Conservation (phyloP, 2,797 vertebrate species). For the Arremon brunneinucha region DNA sequence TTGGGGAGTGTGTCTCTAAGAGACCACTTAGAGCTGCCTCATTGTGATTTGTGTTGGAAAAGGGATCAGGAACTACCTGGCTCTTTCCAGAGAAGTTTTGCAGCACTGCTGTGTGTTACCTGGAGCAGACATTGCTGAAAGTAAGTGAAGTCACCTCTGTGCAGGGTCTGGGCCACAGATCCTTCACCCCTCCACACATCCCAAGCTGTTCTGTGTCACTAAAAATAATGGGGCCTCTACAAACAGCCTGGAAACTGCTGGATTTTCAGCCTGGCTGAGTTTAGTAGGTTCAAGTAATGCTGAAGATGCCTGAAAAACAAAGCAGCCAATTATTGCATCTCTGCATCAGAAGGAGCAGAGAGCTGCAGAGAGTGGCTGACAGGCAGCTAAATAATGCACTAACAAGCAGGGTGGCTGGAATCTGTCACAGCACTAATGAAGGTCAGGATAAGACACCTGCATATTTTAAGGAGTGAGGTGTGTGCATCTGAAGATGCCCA, state of each 20-base stretch:
- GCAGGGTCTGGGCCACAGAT: background rate
- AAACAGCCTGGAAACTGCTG: background rate
- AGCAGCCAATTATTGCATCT: conserved; percentile 13
- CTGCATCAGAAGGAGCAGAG: background rate
- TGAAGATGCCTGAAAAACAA: conserved; percentile 13
- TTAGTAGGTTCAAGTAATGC: background rate
- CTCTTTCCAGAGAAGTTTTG: background rate
- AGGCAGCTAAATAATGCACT: conserved; percentile 31
- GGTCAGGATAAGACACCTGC: conserved; percentile 31
- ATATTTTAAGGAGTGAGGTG: background rate
- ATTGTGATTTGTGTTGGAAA: background rate
- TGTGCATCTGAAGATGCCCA: background rate
- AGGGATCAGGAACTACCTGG: background rate
- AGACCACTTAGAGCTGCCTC: background rate
- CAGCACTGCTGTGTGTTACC: background rate
- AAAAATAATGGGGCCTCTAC: background rate
- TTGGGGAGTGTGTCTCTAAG: background rate
- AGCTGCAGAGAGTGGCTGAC: conserved; percentile 19
- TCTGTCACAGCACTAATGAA: conserved; percentile 33
- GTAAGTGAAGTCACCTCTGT: background rate
- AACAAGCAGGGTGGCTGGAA: conserved; percentile 43
- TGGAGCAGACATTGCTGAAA: background rate
- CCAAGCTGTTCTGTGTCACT: background rate
- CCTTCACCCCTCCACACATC: background rate
- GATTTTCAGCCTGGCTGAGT: background rate